These are phyloP conservation scores for Cloeon dipterum DNA, from an alignment of 2,888 invertebrate genomes.

Conservation along the genomic window DNA sequence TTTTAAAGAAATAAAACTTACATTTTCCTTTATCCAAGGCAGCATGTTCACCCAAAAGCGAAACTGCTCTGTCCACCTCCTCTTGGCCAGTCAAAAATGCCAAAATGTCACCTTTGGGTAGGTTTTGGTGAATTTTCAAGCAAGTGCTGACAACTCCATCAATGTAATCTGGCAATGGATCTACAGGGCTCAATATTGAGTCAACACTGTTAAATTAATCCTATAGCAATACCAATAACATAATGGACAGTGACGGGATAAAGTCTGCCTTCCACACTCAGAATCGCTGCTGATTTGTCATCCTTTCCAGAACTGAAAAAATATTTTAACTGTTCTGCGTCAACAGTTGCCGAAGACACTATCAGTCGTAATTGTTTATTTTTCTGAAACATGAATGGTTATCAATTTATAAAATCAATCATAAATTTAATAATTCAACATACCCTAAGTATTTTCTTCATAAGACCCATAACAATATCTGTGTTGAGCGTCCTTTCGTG, in stretches of 20 bases:
- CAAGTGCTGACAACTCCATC: conserved; percentile 68
- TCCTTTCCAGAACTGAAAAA: conserved; percentile 35
- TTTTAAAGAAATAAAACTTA: no score
- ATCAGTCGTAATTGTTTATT: conserved; percentile 60
- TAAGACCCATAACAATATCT: conserved; percentile 77
- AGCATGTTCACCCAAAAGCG: conserved; percentile 36
- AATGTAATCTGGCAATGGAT: conserved; percentile 78
- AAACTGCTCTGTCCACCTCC: conserved; percentile 62
- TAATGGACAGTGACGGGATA: conserved; percentile 76
- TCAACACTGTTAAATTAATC: background rate
- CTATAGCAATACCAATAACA: conserved; percentile 31
- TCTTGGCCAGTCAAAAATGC: conserved; percentile 88
- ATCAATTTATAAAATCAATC: background rate
- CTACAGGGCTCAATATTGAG: conserved; percentile 19
- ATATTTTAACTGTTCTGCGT: conserved; percentile 62
- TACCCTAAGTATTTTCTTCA: conserved; percentile 75
- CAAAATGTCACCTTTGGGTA: conserved; percentile 67
- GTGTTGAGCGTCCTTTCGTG: conserved; percentile 86
- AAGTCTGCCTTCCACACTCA: conserved; percentile 72
- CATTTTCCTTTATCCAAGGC: background rate
- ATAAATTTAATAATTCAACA: conserved; percentile 7
- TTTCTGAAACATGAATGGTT: conserved; percentile 26
- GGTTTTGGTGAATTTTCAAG: conserved; percentile 66
- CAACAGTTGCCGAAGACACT: conserved; percentile 86
- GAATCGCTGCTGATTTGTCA: conserved; percentile 44